Evolutionary conservation across 2,797 vertebrate species (phyloP), one percentile per base, ranked within the genome.

Genomic region (Danio albolineatus): DNA sequence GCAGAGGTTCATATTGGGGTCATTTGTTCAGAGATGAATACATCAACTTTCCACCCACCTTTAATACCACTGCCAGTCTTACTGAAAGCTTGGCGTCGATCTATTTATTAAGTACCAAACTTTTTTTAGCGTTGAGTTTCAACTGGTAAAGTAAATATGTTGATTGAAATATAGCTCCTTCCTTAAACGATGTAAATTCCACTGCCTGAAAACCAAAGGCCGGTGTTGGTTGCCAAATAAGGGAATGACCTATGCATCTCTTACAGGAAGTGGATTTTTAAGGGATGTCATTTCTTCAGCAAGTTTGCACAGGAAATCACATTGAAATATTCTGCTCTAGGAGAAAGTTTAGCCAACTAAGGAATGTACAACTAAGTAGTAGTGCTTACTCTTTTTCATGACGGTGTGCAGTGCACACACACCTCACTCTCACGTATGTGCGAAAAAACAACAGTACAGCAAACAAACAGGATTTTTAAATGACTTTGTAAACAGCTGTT

Each of bases 221-320:
- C 49, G 77, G 48, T 76, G 72, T 67, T 60, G 72, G 83, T 83
- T 85, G 84, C 88, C 88, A 88, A 87, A 89, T 89, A 89, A 87
- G 88, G 88, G 82, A 87, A 86, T 61, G 80, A 76, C 76, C 75
- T 79, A 75, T 62, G 53, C 84, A 65, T 85, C 78, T 70, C 82
- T 62, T 81, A 87, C 79, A 87, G 88, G 87, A 89, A 89, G 81
- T 86, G 69, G 59, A 38, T 76, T 81, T 82, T 82, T 76, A 70
- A 83, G 83, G 84, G 83, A 85, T 84, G 80, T 83, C 71, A 81
- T 70, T 82, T 83, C 81, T 70, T 82, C 64, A 78, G 53, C 81
- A 73, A 86, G 88, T 86, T 85, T 82, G 76, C 78, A 86, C 84
- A 89, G 86, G 87, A 89, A 87, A 86, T 85, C 72, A 77, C 79